Conservation (phyloP, 2,888 invertebrate species). For the Stegophylla sp. region DNA sequence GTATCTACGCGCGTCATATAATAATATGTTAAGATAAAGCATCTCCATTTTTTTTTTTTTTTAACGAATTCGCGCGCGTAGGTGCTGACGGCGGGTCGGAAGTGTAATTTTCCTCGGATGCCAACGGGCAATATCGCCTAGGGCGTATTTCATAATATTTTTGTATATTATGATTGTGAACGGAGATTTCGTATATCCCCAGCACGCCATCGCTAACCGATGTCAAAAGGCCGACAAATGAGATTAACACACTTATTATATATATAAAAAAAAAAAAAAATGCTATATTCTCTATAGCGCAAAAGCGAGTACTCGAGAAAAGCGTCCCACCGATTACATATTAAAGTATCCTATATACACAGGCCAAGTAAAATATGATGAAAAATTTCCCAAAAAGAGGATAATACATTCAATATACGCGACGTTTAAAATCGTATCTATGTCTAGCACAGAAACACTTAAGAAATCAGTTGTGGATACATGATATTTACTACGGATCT, state of each 20-base stretch:
- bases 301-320: too few species aligned
- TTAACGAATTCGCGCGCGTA: conserved; percentile 15
- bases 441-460: too few species aligned
- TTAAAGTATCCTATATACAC: neutral
- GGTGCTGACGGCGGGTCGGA: conserved; percentile 4
- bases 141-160: conserved; percentile 7
- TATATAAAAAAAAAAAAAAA: too few species aligned
- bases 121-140: neutral
- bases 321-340: neutral
- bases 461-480: too few species aligned
- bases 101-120: conserved; percentile 36
- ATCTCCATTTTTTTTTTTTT: too few species aligned
- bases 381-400: too few species aligned
- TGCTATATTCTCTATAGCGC: too few species aligned
- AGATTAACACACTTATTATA: neutral
- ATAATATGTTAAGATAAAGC: conserved; percentile 1
- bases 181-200: neutral
- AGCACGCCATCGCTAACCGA: neutral
- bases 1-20: neutral
- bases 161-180: neutral
- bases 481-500: too few species aligned
- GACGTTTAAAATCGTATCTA: neutral
- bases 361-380: neutral
- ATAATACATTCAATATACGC: too few species aligned
- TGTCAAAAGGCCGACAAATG: neutral